Evolutionary conservation across 1,140 invertebrate species (phyloP), one percentile per base, ranked within the genome.

Genomic region (Apolygus lucorum): DNA sequence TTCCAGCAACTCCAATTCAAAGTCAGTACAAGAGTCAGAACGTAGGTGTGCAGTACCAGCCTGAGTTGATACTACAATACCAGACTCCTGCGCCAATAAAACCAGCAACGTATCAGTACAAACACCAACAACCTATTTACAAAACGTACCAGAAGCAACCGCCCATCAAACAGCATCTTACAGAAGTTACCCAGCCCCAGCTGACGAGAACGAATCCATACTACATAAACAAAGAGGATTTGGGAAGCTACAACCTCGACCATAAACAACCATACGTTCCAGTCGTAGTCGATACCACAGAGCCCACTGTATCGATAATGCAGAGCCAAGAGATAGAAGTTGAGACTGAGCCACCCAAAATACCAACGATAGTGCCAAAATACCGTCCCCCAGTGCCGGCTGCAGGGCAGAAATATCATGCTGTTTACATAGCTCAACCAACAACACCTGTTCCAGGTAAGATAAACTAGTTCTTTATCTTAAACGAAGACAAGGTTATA

Each of bases 271-370:
- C 13, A 17, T 59, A 59, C 22, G 8, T 17, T 11, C 54, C 34
- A 21, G 22, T 22, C 8, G 22, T 21, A 24, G 54, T 24, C 2
- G 22, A 22, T 14, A 4, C 54, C 4, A 59, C 54, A 24, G 54
- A 59, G 22, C 54, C 54, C 11, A 14, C 54, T 25, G 62, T 72
- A 11, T 68, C 70, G n/a, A 70, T 73, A 17, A 73, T 49, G 2
- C 72, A 73, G 66, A 73, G 72, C 65, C 72, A 73, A 24, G 72
- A 73, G 42, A 68, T 73, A n/a, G 26, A 63, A 22, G 70, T 73
- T 0, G 28, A 28, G 17, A 25, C 68, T 28, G 54, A 28, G n/a
- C 26, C 59, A 52, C 59, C 59, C 1, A 21, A 54, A 49, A 59
- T 59, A 14, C 8, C 54, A 2, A 66, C 64, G 4, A 17, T 34